Conservation (phyloP, 1,140 invertebrate genomes). For the Bombus soroeensis region DNA sequence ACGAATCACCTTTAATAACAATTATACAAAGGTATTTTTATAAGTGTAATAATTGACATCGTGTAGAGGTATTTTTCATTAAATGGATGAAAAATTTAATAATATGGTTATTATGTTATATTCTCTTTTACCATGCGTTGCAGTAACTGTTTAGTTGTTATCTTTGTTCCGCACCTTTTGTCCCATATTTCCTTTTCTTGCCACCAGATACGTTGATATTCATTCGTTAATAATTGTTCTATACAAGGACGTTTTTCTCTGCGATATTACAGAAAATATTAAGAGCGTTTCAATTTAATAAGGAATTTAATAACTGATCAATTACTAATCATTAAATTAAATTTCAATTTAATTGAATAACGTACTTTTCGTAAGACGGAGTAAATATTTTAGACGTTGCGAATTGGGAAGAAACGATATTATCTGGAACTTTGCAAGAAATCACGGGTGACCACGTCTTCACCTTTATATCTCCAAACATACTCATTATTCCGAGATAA, state of each 20-base stretch:
- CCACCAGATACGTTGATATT: constrained; percentile 74
- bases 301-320: background rate
- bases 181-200: constrained; percentile 67
- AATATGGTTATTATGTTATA: no score
- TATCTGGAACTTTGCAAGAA: constrained; percentile 41
- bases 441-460: constrained; percentile 47
- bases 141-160: constrained; percentile 41
- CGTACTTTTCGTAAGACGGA: constrained; percentile 62
- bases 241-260: constrained; percentile 62
- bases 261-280: background rate
- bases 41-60: background rate
- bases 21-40: background rate
- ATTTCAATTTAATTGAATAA: background rate
- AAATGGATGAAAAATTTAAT: background rate
- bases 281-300: background rate
- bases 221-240: constrained; percentile 67
- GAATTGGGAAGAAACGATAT: constrained; percentile 54
- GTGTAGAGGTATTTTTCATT: background rate
- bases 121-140: constrained; percentile 26
- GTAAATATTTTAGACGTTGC: constrained; percentile 34
- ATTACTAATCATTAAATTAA: background rate
- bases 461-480: background rate
- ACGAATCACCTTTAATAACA: constrained; percentile 17
- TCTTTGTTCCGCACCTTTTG: constrained; percentile 9
- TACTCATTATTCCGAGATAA: constrained; percentile 15